Percentiles rank a stretch among this genome's conserved stretches.
These are phyloP conservation scores for Scolopax mira DNA, from an alignment of 2,113 vertebrate genomes.

Conservation along the genomic window DNA sequence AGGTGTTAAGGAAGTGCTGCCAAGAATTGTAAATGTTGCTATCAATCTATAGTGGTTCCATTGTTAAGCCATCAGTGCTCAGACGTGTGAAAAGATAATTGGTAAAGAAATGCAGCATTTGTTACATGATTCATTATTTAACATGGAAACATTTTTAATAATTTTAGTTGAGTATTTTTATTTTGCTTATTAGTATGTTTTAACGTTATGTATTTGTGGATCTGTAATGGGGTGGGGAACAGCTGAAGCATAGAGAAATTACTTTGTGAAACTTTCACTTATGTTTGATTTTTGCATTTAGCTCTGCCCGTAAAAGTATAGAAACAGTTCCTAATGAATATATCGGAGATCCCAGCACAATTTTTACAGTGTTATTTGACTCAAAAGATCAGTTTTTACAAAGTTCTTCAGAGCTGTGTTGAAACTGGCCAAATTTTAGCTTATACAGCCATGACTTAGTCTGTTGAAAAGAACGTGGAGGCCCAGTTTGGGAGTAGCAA, in stretches of 20 bases:
- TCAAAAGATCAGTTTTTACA: background rate
- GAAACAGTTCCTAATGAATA: background rate
- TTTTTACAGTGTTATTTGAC: background rate
- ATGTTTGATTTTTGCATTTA: background rate
- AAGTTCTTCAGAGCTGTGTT: background rate
- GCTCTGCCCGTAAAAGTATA: background rate
- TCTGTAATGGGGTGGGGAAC: background rate
- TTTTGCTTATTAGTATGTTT: background rate
- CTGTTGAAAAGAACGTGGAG: background rate
- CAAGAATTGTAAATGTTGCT: background rate
- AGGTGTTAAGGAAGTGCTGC: background rate
- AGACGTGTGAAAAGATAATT: background rate
- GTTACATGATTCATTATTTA: background rate
- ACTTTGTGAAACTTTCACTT: background rate
- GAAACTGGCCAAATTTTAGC: background rate
- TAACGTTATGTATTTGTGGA: background rate
- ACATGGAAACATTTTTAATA: background rate
- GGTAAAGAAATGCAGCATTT: background rate
- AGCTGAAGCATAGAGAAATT: background rate
- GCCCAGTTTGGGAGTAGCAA: background rate
- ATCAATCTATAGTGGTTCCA: background rate
- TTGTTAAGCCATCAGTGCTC: background rate
- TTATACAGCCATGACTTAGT: background rate
- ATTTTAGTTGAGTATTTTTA: background rate
- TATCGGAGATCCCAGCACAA: background rate